A percentile compares a stretch with the other conserved stretches of the same genome.
phyloP scores from a whole-genome alignment of 2,113 vertebrate species.

The Salvelinus fontinalis region DNA sequence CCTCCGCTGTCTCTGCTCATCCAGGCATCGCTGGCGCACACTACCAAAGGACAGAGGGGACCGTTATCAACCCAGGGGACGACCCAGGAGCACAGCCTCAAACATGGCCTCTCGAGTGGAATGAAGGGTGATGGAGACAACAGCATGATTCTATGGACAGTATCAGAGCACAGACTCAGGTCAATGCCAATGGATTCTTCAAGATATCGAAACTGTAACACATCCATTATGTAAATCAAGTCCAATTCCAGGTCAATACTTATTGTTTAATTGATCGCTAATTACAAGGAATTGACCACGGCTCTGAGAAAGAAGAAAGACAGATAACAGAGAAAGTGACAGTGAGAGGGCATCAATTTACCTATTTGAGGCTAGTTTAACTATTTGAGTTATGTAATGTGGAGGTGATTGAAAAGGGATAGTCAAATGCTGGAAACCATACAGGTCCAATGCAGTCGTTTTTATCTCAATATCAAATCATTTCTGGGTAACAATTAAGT shows the following conservation, averaged over 20 bases:
- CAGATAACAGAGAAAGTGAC: no score
- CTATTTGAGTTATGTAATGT: no score
- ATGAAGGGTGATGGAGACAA: conserved; percentile 18
- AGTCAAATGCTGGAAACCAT: no score
- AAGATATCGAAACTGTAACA: not conserved
- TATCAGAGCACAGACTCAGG: conserved; percentile 1
- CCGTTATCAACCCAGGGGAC: conserved; percentile 47
- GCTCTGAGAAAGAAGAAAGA: no score
- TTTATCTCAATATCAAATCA: no score
- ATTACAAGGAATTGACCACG: not conserved
- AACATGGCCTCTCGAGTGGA: conserved; percentile 31
- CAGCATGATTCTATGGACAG: not conserved
- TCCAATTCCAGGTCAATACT: no score
- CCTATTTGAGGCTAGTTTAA: no score
- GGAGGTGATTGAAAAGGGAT: no score
- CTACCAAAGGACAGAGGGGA: conserved; percentile 70
- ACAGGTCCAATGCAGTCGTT: no score
- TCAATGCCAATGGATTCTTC: conserved; percentile 5
- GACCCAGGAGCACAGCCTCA: conserved; percentile 27
- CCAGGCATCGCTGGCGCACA: conserved; percentile 91
- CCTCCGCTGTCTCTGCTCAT: conserved; percentile 87
- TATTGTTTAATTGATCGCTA: not conserved
- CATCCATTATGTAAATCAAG: not conserved
- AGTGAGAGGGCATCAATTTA: no score
- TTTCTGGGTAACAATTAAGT: no score